Base-by-base conservation (phyloP, 2,888 invertebrate species). In the Xestia xanthographa region DNA sequence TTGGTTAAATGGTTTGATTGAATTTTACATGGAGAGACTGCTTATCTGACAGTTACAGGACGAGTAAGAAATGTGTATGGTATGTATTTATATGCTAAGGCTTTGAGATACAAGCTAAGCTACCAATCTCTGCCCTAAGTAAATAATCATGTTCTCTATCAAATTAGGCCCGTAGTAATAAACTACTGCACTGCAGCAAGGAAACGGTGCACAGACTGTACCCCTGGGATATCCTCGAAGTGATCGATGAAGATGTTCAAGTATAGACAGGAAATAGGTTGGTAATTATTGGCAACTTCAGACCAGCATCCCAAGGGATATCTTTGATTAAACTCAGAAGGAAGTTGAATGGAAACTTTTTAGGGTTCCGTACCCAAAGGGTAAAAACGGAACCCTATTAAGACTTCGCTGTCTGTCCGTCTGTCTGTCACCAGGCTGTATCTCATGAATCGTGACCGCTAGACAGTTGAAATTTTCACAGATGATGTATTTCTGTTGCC, bases 171-270 rank as follows among this genome's bases (percentile, higher is more conserved):
- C 50, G 11, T 6, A 20, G 22, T 80, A 79, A 48, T 77, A 77
- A 78, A 41, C 50, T 45, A 12, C 45, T 66, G 38, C 73, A 62
- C 29, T 75, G 68, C 81, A 58, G 63, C 68, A n/a, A 56, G 66
- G 56, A 66, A 63, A 29, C 45, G 41, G 26, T 68, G 75, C 67
- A 38, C 56, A 34, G 63, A 0, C 34, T 53, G 6, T 38, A 11
- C 81, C 58, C 81, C 26, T 22, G 81, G 79, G 79, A 75, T 17
- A 58, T 68, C 81, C 50, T 68, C 68, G 65, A 14, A 38, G 20
- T 43, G 63, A 75, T 68, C 75, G 56, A 66, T 67, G 34, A 11
- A 34, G 41, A 75, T 50, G 26, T 67, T 63, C 34, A 63, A 67
- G 43, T 68, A 43, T 48, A 41, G 66, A 53, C 67, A 63, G 34